phyloP scores from a whole-genome alignment of 2,797 vertebrate genomes.

The Chrysocyon brachyurus region DNA sequence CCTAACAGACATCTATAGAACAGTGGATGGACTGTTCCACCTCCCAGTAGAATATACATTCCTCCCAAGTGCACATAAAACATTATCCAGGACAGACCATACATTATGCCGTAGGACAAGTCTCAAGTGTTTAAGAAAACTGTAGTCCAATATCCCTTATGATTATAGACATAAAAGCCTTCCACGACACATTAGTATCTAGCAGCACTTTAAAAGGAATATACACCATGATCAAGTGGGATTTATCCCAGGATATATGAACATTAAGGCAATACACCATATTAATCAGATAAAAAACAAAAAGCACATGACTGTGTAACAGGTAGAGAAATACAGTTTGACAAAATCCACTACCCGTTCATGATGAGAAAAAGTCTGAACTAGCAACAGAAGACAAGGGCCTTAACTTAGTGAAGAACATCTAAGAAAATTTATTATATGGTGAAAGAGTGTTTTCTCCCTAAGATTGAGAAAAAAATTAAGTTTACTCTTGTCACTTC shows the following conservation, averaged over 20 bases:
- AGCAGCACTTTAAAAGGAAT: not conserved
- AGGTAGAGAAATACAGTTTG: not conserved
- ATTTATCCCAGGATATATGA: not conserved
- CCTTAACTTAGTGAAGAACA: slow-evolving; percentile 20
- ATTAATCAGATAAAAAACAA: not conserved
- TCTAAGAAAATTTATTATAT: not conserved
- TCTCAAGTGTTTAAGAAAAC: not conserved
- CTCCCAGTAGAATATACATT: not conserved
- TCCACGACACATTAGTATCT: not conserved
- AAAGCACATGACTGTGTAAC: not conserved
- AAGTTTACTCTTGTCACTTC: not conserved
- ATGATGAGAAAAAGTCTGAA: not conserved
- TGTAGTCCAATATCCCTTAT: not conserved
- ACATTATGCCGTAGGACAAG: not conserved
- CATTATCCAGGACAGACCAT: not conserved
- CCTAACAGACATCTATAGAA: not conserved
- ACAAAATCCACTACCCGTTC: not conserved
- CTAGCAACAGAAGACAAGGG: not conserved
- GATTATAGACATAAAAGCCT: not conserved
- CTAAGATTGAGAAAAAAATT: not conserved
- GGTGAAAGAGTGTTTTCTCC: not conserved
- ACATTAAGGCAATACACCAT: not conserved
- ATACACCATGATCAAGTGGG: not conserved
- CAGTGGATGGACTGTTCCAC: not conserved
- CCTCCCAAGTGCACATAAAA: not conserved